Evolutionary conservation across 1,140 invertebrate species (phyloP).

Genomic region (Globodera rostochiensis): DNA sequence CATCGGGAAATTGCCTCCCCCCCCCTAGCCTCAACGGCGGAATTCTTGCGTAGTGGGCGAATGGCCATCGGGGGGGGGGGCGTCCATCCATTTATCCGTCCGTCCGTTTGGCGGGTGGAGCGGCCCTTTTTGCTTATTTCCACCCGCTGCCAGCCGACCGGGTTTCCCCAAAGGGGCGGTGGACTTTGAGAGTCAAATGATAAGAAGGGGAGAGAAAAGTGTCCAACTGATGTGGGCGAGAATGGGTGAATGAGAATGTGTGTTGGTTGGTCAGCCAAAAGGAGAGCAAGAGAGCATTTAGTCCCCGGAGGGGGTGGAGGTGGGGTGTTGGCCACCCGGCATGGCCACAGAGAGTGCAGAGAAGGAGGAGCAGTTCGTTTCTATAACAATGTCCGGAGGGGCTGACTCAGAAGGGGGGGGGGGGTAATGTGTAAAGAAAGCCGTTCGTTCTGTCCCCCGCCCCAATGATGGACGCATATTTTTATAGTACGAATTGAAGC

Average conservation of each 20-base stretch:
- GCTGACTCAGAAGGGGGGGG: background rate
- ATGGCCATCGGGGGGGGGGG: background rate
- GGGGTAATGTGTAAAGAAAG: background rate
- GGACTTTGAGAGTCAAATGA: background rate
- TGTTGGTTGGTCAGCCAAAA: background rate
- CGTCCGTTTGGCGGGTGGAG: background rate
- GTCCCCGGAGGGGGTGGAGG: no score
- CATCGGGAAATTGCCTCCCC: background rate
- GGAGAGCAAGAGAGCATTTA: background rate
- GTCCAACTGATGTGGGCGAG: background rate
- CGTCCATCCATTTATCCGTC: background rate
- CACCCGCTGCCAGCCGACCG: slow-evolving; percentile 1
- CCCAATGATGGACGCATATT: background rate
- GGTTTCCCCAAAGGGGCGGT: background rate
- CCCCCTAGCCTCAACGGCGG: background rate
- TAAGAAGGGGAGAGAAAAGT: background rate
- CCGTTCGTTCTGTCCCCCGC: background rate
- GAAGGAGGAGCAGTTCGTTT: background rate
- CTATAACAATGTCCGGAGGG: background rate
- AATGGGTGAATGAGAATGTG: background rate
- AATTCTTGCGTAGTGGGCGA: background rate
- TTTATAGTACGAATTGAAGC: background rate
- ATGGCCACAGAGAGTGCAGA: background rate
- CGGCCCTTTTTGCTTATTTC: background rate
- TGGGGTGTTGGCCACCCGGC: background rate